Conservation (phyloP, 2,888 invertebrate genomes). For the Erpobdella octoculata region DNA sequence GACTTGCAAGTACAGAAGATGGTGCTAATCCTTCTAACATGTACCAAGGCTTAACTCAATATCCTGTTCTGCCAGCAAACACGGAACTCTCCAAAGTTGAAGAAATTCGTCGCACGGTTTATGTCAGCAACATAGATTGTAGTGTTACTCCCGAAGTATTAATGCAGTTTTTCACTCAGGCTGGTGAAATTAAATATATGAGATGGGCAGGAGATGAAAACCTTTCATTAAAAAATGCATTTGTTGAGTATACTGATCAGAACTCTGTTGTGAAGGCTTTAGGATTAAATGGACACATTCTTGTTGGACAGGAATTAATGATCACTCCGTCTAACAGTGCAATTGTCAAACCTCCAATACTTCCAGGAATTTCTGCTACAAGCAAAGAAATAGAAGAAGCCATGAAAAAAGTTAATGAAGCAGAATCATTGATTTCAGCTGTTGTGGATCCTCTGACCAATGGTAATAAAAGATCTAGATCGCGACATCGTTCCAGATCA, state of each 20-base stretch:
- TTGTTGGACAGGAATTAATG: slow-evolving; percentile 62
- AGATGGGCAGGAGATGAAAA: slow-evolving; percentile 76
- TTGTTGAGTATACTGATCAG: slow-evolving; percentile 90
- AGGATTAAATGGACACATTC: slow-evolving; percentile 65
- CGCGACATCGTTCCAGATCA: slow-evolving; percentile 15
- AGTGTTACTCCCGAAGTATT: slow-evolving; percentile 69
- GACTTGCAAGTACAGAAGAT: slow-evolving; percentile 12
- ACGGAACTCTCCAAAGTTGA: slow-evolving; percentile 78
- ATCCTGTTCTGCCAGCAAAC: slow-evolving; percentile 62
- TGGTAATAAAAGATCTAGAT: slow-evolving; percentile 17
- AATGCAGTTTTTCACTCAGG: slow-evolving; percentile 73
- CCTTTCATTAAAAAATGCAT: slow-evolving; percentile 62
- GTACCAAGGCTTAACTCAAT: slow-evolving; percentile 67
- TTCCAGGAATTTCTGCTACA: slow-evolving; percentile 73
- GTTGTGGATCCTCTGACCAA: slow-evolving; percentile 62
- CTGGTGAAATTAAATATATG: slow-evolving; percentile 89
- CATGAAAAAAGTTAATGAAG: slow-evolving; percentile 90
- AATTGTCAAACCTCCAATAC: slow-evolving; percentile 60
- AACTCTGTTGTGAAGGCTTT: slow-evolving; percentile 76
- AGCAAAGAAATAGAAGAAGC: slow-evolving; percentile 78
- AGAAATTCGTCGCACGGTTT: slow-evolving; percentile 85
- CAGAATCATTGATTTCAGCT: slow-evolving; percentile 85
- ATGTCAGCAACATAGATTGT: slow-evolving; percentile 72
- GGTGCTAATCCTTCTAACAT: slow-evolving; percentile 57
- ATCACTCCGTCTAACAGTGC: slow-evolving; percentile 67